Conservation (phyloP, 2,888 invertebrate genomes). For the Callimorpha dominula region DNA sequence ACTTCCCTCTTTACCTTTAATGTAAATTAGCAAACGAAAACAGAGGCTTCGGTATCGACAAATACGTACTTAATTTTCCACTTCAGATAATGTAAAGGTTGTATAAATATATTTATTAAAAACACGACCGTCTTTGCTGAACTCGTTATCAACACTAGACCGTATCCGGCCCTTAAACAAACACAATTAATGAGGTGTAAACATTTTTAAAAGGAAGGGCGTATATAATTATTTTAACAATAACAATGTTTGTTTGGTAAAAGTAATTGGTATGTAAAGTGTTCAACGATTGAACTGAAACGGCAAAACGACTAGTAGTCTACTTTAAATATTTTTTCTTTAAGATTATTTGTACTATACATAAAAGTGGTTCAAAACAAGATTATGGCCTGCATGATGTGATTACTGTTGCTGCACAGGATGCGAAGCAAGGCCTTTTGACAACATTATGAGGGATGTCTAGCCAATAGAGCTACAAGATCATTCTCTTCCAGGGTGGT, state of each 20-base stretch:
- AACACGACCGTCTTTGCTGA: conserved; percentile 1
- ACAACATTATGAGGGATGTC: no score
- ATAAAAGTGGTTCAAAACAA: no score
- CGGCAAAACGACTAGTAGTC: neutral
- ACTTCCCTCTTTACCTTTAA: neutral
- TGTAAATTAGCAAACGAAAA: neutral
- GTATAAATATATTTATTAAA: conserved; percentile 4
- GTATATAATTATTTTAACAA: neutral
- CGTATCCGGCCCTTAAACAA: neutral
- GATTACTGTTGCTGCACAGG: no score
- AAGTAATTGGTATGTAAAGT: neutral
- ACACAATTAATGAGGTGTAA: conserved; percentile 6
- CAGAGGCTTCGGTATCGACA: neutral
- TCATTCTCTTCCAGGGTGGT: no score
- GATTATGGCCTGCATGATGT: no score
- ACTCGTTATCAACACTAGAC: conserved; percentile 1
- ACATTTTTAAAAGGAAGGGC: conserved; percentile 4
- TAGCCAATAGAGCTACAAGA: no score
- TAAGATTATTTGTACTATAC: no score
- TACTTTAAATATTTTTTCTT: no score
- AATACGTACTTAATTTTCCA: conserved; percentile 1
- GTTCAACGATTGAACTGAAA: neutral
- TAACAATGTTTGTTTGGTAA: neutral
- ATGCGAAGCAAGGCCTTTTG: no score
- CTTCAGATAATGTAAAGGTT: conserved; percentile 1